Evolutionary conservation across 2,797 vertebrate genomes (phyloP).

Genomic region (Pangasius sanitwongsei): DNA sequence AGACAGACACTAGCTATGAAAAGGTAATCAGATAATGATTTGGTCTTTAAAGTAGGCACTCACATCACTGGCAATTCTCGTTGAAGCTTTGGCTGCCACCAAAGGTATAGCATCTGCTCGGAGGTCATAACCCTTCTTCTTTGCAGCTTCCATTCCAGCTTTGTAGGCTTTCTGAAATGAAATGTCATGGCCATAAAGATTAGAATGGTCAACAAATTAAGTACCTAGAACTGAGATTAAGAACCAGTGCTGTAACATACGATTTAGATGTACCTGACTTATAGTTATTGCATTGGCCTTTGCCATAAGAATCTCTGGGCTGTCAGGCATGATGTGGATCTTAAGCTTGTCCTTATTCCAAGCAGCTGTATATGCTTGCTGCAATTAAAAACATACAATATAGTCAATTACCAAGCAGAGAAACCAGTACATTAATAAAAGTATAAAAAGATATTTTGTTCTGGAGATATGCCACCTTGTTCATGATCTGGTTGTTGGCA

Average conservation of each 20-base stretch:
- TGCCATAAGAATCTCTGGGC: conserved; percentile 85
- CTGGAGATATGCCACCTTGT: conserved; percentile 67
- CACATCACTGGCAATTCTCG: conserved; percentile 86
- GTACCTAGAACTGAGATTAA: neutral
- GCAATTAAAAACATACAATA: conserved; percentile 49
- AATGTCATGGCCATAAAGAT: neutral
- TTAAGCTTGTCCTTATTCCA: conserved; percentile 92
- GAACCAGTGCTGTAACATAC: conserved; percentile 49
- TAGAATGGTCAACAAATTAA: neutral
- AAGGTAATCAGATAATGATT: neutral
- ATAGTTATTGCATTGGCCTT: conserved; percentile 76
- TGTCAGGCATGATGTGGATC: conserved; percentile 91
- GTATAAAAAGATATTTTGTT: neutral
- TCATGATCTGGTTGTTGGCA: conserved; percentile 86
- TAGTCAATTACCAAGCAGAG: neutral
- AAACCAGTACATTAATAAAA: neutral
- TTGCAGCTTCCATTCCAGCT: conserved; percentile 78
- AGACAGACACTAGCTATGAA: neutral
- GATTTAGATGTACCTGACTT: conserved; percentile 65
- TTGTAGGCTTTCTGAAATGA: conserved; percentile 72
- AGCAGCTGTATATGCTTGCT: conserved; percentile 89
- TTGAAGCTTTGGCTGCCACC: conserved; percentile 80
- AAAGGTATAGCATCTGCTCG: conserved; percentile 82
- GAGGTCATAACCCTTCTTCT: conserved; percentile 83
- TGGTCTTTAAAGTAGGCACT: conserved; percentile 59